Conservation (phyloP, 2,888 invertebrate species). For the Caenorhabditis wallacei region DNA sequence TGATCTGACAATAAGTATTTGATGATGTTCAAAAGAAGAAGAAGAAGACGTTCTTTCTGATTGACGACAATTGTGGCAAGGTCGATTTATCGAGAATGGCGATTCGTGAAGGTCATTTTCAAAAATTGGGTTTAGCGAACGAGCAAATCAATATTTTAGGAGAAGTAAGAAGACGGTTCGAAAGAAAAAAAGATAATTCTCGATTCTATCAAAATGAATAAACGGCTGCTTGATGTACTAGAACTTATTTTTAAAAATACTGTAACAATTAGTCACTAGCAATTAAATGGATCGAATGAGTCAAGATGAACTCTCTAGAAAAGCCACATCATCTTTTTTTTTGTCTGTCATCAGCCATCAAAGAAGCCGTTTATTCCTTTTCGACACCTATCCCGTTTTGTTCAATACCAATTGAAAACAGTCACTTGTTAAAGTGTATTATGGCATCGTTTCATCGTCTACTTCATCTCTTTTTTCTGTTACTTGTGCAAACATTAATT, state of each 20-base stretch:
- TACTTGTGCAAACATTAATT: conserved; percentile 51
- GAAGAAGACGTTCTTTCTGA: conserved; percentile 12
- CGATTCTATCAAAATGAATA: no score
- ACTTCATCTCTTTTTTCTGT: conserved; percentile 17
- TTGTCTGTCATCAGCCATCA: not conserved
- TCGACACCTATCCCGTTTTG: not conserved
- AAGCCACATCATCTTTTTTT: not conserved
- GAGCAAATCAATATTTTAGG: no score
- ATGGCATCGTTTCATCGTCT: conserved; percentile 31
- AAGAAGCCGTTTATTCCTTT: not conserved
- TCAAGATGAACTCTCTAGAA: no score
- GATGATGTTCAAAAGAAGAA: conserved; percentile 16
- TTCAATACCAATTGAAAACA: conserved; percentile 39
- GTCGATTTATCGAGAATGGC: conserved; percentile 16
- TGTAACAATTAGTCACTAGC: no score
- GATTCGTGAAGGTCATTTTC: not conserved
- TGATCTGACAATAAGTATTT: conserved; percentile 16
- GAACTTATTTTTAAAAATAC: no score
- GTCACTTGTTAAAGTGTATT: conserved; percentile 41
- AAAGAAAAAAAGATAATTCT: no score
- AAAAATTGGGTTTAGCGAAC: not conserved
- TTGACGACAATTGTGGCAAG: conserved; percentile 16
- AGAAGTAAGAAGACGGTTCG: no score
- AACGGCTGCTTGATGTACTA: no score
- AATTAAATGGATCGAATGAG: no score